phyloP scores from a whole-genome alignment of 1,140 invertebrate genomes.

The Tetramorium parvispinum region DNA sequence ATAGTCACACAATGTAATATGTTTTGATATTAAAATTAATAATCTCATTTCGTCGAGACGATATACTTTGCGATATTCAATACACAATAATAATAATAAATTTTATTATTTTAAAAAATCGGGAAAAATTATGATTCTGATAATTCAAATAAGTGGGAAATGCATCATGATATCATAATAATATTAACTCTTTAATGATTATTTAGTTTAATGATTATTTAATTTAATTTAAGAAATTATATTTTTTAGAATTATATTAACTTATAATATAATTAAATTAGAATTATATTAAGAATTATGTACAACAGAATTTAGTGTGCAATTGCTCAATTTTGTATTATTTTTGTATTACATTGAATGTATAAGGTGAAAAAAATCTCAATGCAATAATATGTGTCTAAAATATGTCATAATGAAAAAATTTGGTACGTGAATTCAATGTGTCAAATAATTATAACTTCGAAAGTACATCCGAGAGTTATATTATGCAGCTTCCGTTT shows the following conservation, averaged over 20 bases:
- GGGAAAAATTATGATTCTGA: background rate
- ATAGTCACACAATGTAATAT: background rate
- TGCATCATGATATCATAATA: background rate
- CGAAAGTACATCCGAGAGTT: background rate
- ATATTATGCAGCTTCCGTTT: slow-evolving; percentile 15
- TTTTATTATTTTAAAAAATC: background rate
- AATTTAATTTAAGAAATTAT: background rate
- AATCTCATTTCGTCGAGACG: background rate
- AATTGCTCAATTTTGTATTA: background rate
- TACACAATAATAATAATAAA: background rate
- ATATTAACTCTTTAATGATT: background rate
- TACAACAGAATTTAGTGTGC: background rate
- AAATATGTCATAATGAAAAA: slow-evolving; percentile 8
- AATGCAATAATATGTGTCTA: background rate
- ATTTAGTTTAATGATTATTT: background rate
- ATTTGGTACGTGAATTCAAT: background rate
- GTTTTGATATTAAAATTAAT: background rate
- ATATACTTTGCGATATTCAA: background rate
- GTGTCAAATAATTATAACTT: slow-evolving; percentile 2
- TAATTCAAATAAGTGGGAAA: background rate
- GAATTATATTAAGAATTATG: too few species aligned
- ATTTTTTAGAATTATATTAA: too few species aligned
- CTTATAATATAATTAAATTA: too few species aligned
- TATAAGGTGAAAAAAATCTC: background rate
- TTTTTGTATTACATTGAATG: too few species aligned